Evolutionary conservation across 35 echinoderm and acorn worm species (phyloP), one percentile per base, ranked within the genome.

Genomic region (Lytechinus variegatus): DNA sequence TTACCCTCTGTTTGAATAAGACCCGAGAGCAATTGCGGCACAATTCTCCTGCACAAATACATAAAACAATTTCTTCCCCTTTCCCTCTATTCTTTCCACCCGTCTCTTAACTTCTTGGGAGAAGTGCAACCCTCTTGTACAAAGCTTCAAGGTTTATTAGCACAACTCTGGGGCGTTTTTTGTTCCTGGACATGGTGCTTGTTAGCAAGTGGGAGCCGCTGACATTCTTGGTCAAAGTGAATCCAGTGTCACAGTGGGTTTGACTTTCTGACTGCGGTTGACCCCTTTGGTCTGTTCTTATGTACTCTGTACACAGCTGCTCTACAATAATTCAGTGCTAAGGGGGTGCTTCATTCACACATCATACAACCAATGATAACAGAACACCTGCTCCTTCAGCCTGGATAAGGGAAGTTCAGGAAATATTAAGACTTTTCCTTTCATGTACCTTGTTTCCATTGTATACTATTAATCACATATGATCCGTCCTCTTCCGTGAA

Each of bases 281-380:
- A 93, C 92, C 92, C 55, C 92, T 55, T 10, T 93, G 92, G 92
- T 54, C 54, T 33, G 92, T 93, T 28, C 53, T 55, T 93, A 93
- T 93, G 92, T 93, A 93, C 92, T 93, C 92, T 57, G 92, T 54
- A 93, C 92, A 93, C 92, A 93, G 92, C 55, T 93, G 92, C 55
- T 44, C 9, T 13, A 93, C 92, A 56, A 93, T 93, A 55, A 93
- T 54, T 55, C 53, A 52, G 88, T 44, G 88, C 88, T 90, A 90
- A 90, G 28, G 92, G 92, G 92, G 53, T 93, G 54, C 92, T 54
- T 16, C 66, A 10, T 93, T 93, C 92, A 93, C 55, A 93, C 92
- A 55, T 51, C n/a, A 7, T 79, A 19, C 66, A 24, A 79, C 66
- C 66, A 79, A 79, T 79, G 66, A 79, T 79, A 44, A 44, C 66